phyloP scores from a whole-genome alignment of 2,888 invertebrate species.

The Brachyopa scutellaris region DNA sequence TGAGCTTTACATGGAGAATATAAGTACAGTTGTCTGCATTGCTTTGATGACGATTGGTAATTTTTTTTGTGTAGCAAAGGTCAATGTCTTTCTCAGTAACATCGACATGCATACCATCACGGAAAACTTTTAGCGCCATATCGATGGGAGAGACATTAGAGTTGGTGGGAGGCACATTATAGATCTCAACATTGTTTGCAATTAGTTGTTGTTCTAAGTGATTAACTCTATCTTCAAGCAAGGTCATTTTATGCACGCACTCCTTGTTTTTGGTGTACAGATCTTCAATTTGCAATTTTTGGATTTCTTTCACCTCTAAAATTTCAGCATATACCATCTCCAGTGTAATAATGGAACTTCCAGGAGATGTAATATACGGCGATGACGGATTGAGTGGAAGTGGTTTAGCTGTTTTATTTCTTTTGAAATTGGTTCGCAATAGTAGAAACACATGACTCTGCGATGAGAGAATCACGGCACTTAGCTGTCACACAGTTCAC shows the following conservation, averaged over 20 bases:
- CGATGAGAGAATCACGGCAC: not conserved
- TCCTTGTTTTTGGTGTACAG: too few relatives aligned
- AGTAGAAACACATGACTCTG: too few relatives aligned
- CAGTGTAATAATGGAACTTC: not conserved
- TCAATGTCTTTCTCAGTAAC: slow-evolving; percentile 32
- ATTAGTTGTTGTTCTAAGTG: too few relatives aligned
- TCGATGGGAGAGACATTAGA: slow-evolving; percentile 19
- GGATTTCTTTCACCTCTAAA: too few relatives aligned
- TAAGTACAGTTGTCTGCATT: not conserved
- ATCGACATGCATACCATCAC: slow-evolving; percentile 25
- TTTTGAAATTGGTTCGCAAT: too few relatives aligned
- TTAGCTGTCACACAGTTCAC: not conserved
- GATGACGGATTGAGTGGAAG: not conserved
- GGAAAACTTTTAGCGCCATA: slow-evolving; percentile 26
- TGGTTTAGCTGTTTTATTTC: too few relatives aligned
- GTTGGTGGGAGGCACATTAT: not conserved
- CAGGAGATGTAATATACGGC: not conserved
- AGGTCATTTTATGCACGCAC: too few relatives aligned
- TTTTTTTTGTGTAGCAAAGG: slow-evolving; percentile 25
- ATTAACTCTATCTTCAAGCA: too few relatives aligned
- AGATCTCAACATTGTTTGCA: slow-evolving; percentile 2
- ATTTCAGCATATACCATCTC: not conserved
- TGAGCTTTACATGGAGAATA: slow-evolving; percentile 19
- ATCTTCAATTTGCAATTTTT: too few relatives aligned
- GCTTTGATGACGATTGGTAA: slow-evolving; percentile 11